A percentile compares a stretch with the other conserved stretches of the same genome.
Evolutionary conservation across 2,888 invertebrate genomes (phyloP).

Genomic region (Ephialtes manifestator): DNA sequence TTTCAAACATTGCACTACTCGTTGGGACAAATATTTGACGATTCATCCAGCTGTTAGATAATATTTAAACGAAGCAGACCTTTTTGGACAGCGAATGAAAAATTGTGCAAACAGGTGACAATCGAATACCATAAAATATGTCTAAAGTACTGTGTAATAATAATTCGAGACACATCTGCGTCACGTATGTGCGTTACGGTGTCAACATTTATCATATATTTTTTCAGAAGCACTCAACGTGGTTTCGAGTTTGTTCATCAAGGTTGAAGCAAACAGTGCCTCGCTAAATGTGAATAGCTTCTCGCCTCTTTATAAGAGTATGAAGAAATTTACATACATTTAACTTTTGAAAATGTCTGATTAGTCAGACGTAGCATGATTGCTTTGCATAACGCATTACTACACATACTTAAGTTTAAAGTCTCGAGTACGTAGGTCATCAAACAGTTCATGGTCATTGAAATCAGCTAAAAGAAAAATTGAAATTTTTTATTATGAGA

Average conservation of each 20-base stretch:
- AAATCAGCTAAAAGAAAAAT: no score
- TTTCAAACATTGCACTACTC: neutral
- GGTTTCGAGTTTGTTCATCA: neutral
- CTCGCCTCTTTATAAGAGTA: neutral
- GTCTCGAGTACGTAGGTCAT: neutral
- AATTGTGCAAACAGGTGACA: constrained; percentile 23
- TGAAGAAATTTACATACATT: neutral
- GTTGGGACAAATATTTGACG: neutral
- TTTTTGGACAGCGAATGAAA: neutral
- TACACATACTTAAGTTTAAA: neutral
- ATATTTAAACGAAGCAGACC: neutral
- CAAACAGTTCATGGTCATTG: no score
- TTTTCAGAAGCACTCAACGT: neutral
- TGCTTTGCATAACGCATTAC: constrained; percentile 1
- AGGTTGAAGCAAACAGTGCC: neutral
- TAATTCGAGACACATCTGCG: constrained; percentile 1
- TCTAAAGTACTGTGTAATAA: neutral
- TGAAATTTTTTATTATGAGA: no score
- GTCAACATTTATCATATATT: constrained; percentile 7
- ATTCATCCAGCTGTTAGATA: neutral
- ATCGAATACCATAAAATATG: constrained; percentile 1
- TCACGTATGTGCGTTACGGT: neutral
- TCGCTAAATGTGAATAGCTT: neutral
- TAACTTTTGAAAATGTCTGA: neutral
- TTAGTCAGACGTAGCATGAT: neutral